Percentiles rank a stretch among this genome's conserved stretches.
phyloP scores from a whole-genome alignment of 1,140 invertebrate genomes.

The Cotesia chilonis region DNA sequence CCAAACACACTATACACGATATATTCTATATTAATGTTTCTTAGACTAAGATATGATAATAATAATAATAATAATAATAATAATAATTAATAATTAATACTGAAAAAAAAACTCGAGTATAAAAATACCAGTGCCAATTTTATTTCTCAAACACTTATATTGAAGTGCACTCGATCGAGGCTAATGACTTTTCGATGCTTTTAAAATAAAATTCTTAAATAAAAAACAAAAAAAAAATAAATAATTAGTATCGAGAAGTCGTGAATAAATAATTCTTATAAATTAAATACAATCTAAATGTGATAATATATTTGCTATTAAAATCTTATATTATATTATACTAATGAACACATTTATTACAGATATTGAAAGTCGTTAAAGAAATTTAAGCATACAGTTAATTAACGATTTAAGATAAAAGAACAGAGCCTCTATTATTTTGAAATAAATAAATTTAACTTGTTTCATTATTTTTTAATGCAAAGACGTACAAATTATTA shows the following conservation, averaged over 20 bases:
- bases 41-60: conserved; percentile 40
- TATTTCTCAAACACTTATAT: conserved; percentile 20
- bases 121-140: conserved; percentile 20
- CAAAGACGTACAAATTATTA: no score
- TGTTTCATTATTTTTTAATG: no score
- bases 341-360: conserved; percentile 10
- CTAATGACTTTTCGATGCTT: conserved; percentile 3
- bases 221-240: background rate
- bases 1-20: conserved; percentile 55
- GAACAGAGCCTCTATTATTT: no score
- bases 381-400: conserved; percentile 1
- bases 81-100: conserved; percentile 12
- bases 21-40: conserved; percentile 64
- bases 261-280: background rate
- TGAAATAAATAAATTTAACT: no score
- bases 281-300: conserved; percentile 67
- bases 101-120: conserved; percentile 31
- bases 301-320: conserved; percentile 67
- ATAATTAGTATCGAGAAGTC: background rate
- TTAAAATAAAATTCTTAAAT: background rate
- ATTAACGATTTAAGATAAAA: background rate
- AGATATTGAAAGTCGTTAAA: conserved; percentile 13
- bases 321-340: conserved; percentile 49
- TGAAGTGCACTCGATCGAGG: conserved; percentile 33
- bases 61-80: conserved; percentile 18